Evolutionary conservation across 2,888 invertebrate species (phyloP), one percentile per base, ranked within the genome.

Genomic region (Zelleria hepariella): DNA sequence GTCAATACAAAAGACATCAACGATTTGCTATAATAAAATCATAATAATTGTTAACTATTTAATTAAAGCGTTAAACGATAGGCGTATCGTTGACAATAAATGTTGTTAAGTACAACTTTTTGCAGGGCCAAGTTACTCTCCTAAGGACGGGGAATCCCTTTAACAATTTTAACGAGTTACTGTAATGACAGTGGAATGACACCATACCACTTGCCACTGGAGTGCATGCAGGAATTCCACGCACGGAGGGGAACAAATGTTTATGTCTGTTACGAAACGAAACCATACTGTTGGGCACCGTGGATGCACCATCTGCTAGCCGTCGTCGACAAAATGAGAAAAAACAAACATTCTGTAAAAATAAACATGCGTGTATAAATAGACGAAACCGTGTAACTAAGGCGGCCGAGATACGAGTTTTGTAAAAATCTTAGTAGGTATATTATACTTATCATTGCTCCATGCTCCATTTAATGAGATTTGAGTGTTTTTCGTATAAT

Each of bases 301-400:
- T 57, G 24, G 53, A 59, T 25, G 66, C 79, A 80, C 86, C 87
- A 87, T 87, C 87, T 87, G 87, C 80, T 71, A 79, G 74, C 79
- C 75, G 84, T 87, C 75, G 84, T 87, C 86, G 84, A 79, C 72
- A 74, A 78, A 77, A 76, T 70, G 68, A 79, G 72, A 78, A 78
- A 82, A 87, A 86, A 87, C 79, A 86, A 86, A 86, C 85, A 76
- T 73, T 73, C 72, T 72, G 48, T 73, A 67, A 82, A 82, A 80
- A 82, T 82, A 87, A 87, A 86, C 83, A 86, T 55, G 54, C 55
- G 57, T 60, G 10, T 64, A 63, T 62, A 62, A 62, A 64, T 62
- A 62, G 62, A 60, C 20, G 10, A 15, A 10, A 15, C 32, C 10
- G 2, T 42, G 32, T 42, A 42, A 15, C 51, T 20, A 20, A 20